Base-by-base conservation (phyloP, 2,888 invertebrate genomes). In the Hydropsyche betteni region DNA sequence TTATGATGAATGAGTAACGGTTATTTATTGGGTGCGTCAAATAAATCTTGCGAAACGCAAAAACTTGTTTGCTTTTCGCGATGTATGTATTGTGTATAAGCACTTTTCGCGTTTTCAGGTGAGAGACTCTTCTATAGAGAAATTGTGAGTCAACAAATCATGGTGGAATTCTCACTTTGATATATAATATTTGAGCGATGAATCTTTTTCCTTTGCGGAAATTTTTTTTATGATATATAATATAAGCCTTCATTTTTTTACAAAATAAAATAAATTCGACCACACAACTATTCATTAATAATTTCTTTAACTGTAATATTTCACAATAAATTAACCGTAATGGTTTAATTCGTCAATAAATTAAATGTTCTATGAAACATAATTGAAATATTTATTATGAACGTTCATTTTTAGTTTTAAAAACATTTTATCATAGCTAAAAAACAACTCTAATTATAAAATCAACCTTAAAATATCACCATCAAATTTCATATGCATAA, bases 11-110 rank as follows among this genome's bases (percentile, higher is more conserved):
- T 58, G 58, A 58, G 58, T 24, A 58, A 16, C 58, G 58, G 58
- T 58, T 58, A 58, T 58, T 58, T 58, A 58, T 58, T 58, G 58
- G 58, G 16, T 24, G 58, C 58, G 58, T 58, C 58, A 58, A 58
- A 58, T 58, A 58, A 58, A 58, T 58, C 58, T 58, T 24, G 58
- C 16, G 5, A 24, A 58, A 58, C 58, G 14, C 24, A 58, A 58
- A 58, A 58, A 58, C 16, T 58, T 58, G 24, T 58, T 58, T 58
- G 58, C 24, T 24, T 58, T 53, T 16, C 16, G 14, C 58, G 24
- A 58, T 58, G 24, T 24, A 58, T 58, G 44, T 44, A 44, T 44
- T 44, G 44, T 44, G 44, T 44, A 44, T 44, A 44, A 44, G 44
- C 44, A 44, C 44, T 44, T 10, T 44, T 44, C 44, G 1, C 44